These are phyloP conservation scores for Accipiter virgatus DNA, from an alignment of 2,113 vertebrate genomes.

Conservation along the genomic window DNA sequence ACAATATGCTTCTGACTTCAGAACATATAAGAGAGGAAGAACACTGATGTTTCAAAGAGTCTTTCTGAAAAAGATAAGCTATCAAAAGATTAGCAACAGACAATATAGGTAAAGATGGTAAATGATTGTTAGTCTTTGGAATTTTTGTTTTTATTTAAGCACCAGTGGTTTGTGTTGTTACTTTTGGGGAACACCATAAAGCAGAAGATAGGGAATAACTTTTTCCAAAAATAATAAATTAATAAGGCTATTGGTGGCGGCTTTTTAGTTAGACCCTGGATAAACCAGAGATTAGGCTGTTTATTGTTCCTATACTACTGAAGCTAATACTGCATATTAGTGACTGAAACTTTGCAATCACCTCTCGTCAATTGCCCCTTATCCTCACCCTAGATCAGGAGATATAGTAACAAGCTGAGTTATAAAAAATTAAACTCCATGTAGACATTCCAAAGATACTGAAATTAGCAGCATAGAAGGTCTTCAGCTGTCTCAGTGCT, in stretches of 20 bases:
- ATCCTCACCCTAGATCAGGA: background rate
- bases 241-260: background rate
- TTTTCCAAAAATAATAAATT: background rate
- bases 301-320: background rate
- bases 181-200: background rate
- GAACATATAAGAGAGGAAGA: background rate
- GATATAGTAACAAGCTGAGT: background rate
- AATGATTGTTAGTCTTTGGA: background rate
- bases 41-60: background rate
- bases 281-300: background rate
- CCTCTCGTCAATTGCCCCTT: background rate
- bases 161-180: background rate
- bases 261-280: background rate
- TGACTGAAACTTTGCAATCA: background rate
- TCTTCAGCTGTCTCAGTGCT: background rate
- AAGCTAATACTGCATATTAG: background rate
- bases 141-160: background rate
- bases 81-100: background rate
- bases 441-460: background rate
- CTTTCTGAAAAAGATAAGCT: background rate
- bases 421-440: background rate
- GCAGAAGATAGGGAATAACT: background rate
- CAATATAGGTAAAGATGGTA: background rate
- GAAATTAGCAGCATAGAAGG: background rate
- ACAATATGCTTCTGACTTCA: background rate